Base-by-base conservation (phyloP, 2,797 vertebrate species). In the Adelosebastes latens region DNA sequence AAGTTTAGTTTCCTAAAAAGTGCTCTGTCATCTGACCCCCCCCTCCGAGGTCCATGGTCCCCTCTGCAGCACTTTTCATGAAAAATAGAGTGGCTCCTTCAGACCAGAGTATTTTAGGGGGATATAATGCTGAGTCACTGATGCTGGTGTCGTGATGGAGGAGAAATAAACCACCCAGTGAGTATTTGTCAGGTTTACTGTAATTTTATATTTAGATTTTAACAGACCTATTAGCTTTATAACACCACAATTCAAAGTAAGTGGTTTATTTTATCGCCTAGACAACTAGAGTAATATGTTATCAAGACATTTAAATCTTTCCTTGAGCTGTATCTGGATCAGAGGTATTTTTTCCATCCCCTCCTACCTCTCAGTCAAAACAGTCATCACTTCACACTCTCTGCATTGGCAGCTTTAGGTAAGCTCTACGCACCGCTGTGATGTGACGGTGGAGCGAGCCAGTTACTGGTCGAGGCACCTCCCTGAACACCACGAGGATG, bases 401-500 rank as follows among this genome's bases (percentile, higher is more conserved):
- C n/a, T 59, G 74, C 61, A 32, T 8, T 12, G 58, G 31, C 72
- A 68, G 65, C 11, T 32, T 25, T 5, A 31, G 46, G 31, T 65
- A 69, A 69, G 63, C 74, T 65, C 1, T 6, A 20, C 3, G 31
- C 22, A 9, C 42, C 65, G 59, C 8, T 49, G 73, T 68, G 53
- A 72, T 82, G 77, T 75, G 81, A 73, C 2, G 20, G 55, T 11
- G 24, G 24, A 75, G 75, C 22, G 2, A 10, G 63, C 8, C 80
- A 73, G 69, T 75, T 67, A 80, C 88, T 84, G 92, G 87, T 64
- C 8, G 66, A 74, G 79, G 79, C 65, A 6, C 76, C 88, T 88
- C 75, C 83, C 83, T 70, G 84, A 72, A 60, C 85, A 61, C 67
- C 74, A 75, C 25, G 68, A 87, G 90, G 91, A 89, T 89, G 89